Base-by-base conservation (phyloP, 2,888 invertebrate genomes). In the Drosophila paranaensis region DNA sequence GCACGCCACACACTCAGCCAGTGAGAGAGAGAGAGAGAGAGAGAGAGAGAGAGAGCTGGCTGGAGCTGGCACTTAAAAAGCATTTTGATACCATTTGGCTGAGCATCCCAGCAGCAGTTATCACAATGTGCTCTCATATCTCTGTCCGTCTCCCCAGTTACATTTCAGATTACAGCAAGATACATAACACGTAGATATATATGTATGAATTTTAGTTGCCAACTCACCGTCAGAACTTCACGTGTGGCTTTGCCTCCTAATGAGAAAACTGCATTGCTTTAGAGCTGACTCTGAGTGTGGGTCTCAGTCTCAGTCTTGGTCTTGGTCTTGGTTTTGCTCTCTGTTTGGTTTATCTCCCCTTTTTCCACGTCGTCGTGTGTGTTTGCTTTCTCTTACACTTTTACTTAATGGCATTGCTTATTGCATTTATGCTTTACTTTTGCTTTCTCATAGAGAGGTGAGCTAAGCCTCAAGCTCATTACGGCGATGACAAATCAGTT, bases 401-500 rank as follows among this genome's bases (percentile, higher is more conserved):
- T 81, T 77, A 75, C 74, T 86, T 89, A 85, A 89, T 80, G 71
- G 74, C 72, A 71, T 69, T 88, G 89, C 82, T 85, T 82, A 89
- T 74, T 79, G 86, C 88, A 89, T 71, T 74, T 76, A 63, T 74
- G 69, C 74, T 87, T 79, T 74, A 86, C 89, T 90, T 86, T 90
- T 90, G 83, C 84, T 79, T 69, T 81, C 83, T 71, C 82, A 70
- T 42, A 63, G 71, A 71, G 81, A 48, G 66, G 46, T 45, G 45
- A 62, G 69, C 74, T 72, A 69, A 67, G 83, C 88, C 75, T 77
- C 74, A 55, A 88, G 86, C 86, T 90, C 75, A 90, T 90, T 86
- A 90, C 84, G 48, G 68, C 73, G 58, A 90, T 86, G 86, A 86
- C 90, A 86, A 86, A 86, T 86, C 86, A 90, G 90, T 86, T 86